Percentiles rank a stretch among this genome's conserved stretches.
phyloP scores from a whole-genome alignment of 1,140 invertebrate species.

The Drosophila biarmipes region DNA sequence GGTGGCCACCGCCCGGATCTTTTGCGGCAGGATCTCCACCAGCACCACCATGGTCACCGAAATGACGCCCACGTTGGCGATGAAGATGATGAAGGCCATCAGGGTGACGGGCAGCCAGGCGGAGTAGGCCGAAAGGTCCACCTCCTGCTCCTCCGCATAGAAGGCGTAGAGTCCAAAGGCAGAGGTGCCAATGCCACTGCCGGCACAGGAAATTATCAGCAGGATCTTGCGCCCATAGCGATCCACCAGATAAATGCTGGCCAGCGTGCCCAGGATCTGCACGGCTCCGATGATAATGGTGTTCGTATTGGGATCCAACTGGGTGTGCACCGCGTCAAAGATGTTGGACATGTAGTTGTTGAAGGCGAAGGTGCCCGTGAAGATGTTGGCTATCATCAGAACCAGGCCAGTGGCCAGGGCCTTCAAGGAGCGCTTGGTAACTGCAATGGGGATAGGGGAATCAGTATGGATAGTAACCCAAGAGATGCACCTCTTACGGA shows the following conservation, averaged over 20 bases:
- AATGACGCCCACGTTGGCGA: conserved; percentile 65
- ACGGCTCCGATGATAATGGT: conserved; percentile 86
- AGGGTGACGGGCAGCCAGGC: conserved; percentile 70
- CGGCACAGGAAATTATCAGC: conserved; percentile 59
- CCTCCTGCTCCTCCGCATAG: conserved; percentile 56
- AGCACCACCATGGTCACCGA: conserved; percentile 76
- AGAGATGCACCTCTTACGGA: conserved; percentile 55
- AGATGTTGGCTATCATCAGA: conserved; percentile 71
- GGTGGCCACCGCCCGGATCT: conserved; percentile 63
- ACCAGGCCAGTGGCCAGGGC: conserved; percentile 65
- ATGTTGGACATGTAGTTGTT: conserved; percentile 85
- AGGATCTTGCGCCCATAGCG: conserved; percentile 69
- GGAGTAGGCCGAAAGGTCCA: conserved; percentile 48
- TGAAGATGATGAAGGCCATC: conserved; percentile 73
- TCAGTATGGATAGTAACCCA: not conserved
- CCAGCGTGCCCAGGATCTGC: conserved; percentile 85
- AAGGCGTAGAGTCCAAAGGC: conserved; percentile 71
- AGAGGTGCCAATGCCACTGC: conserved; percentile 53
- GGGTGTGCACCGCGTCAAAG: conserved; percentile 87
- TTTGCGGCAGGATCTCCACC: conserved; percentile 69
- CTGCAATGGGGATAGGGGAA: conserved; percentile 24
- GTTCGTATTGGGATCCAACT: conserved; percentile 85
- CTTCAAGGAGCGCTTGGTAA: conserved; percentile 51
- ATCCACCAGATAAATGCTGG: conserved; percentile 73
- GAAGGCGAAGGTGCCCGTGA: conserved; percentile 73